phyloP scores from a whole-genome alignment of 2,888 invertebrate species.

The Margaritifera margaritifera region DNA sequence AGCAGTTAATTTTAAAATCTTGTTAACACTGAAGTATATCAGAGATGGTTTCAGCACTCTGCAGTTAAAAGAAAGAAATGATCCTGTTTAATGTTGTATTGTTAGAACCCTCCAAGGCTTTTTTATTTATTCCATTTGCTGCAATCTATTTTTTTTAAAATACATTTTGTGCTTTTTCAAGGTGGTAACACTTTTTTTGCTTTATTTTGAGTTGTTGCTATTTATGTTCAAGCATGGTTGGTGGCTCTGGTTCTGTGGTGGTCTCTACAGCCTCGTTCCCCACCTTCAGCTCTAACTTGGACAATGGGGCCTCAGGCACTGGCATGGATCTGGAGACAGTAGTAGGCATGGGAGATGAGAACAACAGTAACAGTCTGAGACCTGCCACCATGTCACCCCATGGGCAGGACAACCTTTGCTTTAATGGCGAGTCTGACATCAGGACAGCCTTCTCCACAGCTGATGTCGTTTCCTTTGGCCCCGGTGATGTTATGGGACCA shows the following conservation, averaged over 20 bases:
- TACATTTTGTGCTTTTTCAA: no score
- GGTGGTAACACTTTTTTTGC: no score
- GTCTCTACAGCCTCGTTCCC: slow-evolving; percentile 38
- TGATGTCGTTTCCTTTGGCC: slow-evolving; percentile 40
- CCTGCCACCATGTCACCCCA: slow-evolving; percentile 43
- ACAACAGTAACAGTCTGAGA: slow-evolving; percentile 33
- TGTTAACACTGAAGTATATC: no score
- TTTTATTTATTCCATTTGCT: background rate
- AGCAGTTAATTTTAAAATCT: no score
- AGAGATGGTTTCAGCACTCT: no score
- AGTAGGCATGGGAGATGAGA: slow-evolving; percentile 37
- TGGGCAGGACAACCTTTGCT: slow-evolving; percentile 36
- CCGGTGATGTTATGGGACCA: slow-evolving; percentile 23
- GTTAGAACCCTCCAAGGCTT: background rate
- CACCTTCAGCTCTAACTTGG: slow-evolving; percentile 43
- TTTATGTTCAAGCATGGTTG: slow-evolving; percentile 29
- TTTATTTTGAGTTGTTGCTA: no score
- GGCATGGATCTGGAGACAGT: slow-evolving; percentile 33
- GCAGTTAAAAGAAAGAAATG: no score
- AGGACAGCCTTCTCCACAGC: slow-evolving; percentile 35
- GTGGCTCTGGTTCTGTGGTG: slow-evolving; percentile 28
- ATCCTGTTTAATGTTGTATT: background rate
- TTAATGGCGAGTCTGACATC: slow-evolving; percentile 24
- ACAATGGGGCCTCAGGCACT: slow-evolving; percentile 22
- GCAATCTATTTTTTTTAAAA: no score